Evolutionary conservation across 2,797 vertebrate species (phyloP), one percentile per base, ranked within the genome.

Genomic region (Mionectes olivaceus): DNA sequence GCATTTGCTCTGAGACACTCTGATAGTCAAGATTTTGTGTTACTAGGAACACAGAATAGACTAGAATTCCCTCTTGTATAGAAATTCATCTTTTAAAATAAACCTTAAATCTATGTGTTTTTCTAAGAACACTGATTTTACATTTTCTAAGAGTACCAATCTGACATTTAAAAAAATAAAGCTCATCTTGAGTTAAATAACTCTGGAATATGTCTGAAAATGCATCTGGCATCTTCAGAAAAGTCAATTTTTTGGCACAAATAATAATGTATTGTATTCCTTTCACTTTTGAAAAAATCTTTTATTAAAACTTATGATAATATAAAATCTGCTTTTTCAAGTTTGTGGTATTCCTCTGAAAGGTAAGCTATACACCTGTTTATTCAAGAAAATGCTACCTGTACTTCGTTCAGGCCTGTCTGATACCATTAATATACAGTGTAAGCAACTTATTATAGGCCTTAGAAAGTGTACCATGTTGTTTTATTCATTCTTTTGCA

Each of bases 171-270:
- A 71, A 93, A 93, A 93, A 70, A 64, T 82, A 92, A 46, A 77
- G 5, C 39, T 67, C 53, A 59, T 89, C 53, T 88, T 57, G 64
- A 87, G 67, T 93, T 96, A 88, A 95, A 71, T 86, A 74, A 68
- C 32, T 95, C 59, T 88, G 59, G 78, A 87, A 83, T 95, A 90
- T 47, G 71, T 92, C 92, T 96, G 78, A 96, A 92, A 93, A 47
- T 83, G 39, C 57, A 79, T 53, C 94, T 97, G 95, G 86, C 91
- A 85, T 87, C 12, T 96, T 95, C 39, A 92, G 82, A 97, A 95
- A 94, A 94, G 83, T 96, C 92, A 94, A 1, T 79, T 95, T 97
- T 96, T 87, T 90, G 94, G 57, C 39, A 77, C 9, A 44, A 93
- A 37, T 50, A 17, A 52, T 30, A 60, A 64, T 43, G 44, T 93